These are phyloP conservation scores for Temnothorax ravouxi DNA, from an alignment of 2,888 invertebrate genomes.

Conservation along the genomic window DNA sequence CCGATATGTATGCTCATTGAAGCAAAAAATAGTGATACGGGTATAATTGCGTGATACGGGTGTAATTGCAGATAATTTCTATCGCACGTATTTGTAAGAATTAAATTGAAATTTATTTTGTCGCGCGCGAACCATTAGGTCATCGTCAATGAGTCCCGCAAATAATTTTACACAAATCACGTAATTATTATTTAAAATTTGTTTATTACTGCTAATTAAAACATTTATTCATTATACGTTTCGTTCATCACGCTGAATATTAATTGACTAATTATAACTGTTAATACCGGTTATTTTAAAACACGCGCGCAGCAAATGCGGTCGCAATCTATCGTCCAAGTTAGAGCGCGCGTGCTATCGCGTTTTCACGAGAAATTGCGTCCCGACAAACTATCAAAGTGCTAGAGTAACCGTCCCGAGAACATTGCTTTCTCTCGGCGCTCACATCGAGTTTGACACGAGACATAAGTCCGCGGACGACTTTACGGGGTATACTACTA, in stretches of 20 bases:
- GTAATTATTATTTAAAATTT: slow-evolving; percentile 45
- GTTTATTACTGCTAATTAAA: slow-evolving; percentile 38
- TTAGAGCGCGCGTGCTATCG: slow-evolving; percentile 33
- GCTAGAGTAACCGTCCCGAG: slow-evolving; percentile 28
- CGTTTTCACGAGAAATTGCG: slow-evolving; percentile 53
- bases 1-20: neutral
- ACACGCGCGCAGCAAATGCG: neutral
- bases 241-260: slow-evolving; percentile 18
- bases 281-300: slow-evolving; percentile 18
- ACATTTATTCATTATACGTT: slow-evolving; percentile 39
- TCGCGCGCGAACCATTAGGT: slow-evolving; percentile 6
- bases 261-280: slow-evolving; percentile 32
- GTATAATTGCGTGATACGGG: slow-evolving; percentile 8
- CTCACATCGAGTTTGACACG: slow-evolving; percentile 56
- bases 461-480: slow-evolving; percentile 60
- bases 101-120: slow-evolving; percentile 34
- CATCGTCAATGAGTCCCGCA: neutral
- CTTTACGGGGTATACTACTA: slow-evolving; percentile 54
- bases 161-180: slow-evolving; percentile 17
- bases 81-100: slow-evolving; percentile 1
- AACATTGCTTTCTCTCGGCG: slow-evolving; percentile 42
- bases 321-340: slow-evolving; percentile 17
- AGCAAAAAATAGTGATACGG: neutral
- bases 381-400: slow-evolving; percentile 36
- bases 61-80: slow-evolving; percentile 14